Base-by-base conservation (phyloP, 2,113 vertebrate species). In the Oncorhynchus keta region DNA sequence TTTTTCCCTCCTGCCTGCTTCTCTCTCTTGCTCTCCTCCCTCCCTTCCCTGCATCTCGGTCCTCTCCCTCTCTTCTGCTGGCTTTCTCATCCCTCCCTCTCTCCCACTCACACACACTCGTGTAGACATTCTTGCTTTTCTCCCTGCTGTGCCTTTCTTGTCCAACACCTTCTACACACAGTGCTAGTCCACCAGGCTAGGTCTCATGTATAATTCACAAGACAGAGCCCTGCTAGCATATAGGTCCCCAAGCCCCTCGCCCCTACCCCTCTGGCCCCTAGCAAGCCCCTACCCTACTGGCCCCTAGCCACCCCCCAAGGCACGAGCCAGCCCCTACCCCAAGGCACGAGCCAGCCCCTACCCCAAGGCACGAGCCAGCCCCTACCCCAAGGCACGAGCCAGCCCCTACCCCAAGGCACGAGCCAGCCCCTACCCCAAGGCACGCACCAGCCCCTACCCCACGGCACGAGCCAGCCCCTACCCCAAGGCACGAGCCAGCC, bases 191-290 rank as follows among this genome's bases (percentile, higher is more conserved):
- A 6, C 7, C 32, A 35, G 14, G 2, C 66, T 8, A 26, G 16
- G 5, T 5, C 57, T 68, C 81, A 80, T 87, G 77, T 87, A 81
- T 79, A 86, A 83, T 88, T 87, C 75, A 81, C 79, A 75, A 11
- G 39, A 45, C 39, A 2, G 39, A 45, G 9, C 39, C 8, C 39
- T 11, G 39, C 39, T 45, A 45, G 39, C 39, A 9, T 45, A 45
- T 11, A 45, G 39, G 9, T 2, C 39, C 8, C 39, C 2, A 45
- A 45, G 7, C 39, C 8, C 39, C 8, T 45, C 39, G 8, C 39
- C 39, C 39, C 39, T 39, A 45, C 39, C 39, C 2, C 9, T 45
- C 39, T 45, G 39, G 39, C 39, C 70, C 26, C 20, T 59, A 8
- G 59, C 1, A 55, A 45, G 39, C 8, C 39, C 35, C 39, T 39